These are phyloP conservation scores for Pemphredon lugubris DNA, from an alignment of 2,888 invertebrate species.

Conservation along the genomic window DNA sequence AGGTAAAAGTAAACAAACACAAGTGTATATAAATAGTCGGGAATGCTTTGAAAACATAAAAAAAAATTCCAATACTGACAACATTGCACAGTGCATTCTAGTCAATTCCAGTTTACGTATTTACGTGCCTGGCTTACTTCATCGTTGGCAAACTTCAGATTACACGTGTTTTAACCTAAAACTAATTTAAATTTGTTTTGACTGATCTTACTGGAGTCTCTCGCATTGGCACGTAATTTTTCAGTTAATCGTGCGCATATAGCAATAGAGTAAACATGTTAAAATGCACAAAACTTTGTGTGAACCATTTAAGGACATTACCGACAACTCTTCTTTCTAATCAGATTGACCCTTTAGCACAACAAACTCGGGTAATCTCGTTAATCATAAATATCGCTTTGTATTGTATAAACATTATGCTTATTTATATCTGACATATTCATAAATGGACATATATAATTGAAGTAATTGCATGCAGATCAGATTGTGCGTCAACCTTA, in stretches of 20 bases:
- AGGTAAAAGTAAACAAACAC: too few species aligned
- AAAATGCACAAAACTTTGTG: conserved; percentile 3
- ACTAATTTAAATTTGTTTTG: neutral
- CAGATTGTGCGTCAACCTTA: neutral
- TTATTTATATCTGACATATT: neutral
- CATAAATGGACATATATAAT: neutral
- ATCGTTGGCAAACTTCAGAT: too few species aligned
- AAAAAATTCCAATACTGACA: too few species aligned
- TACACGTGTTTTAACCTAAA: neutral
- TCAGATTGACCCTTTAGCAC: conserved; percentile 29
- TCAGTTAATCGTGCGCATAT: too few species aligned
- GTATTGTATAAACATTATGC: neutral
- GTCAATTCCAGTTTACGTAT: too few species aligned
- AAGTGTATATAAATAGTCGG: too few species aligned
- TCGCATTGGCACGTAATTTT: neutral
- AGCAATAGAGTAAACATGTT: conserved; percentile 35
- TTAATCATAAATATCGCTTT: neutral
- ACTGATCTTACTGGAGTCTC: too few species aligned
- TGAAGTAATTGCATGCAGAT: neutral
- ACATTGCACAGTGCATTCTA: too few species aligned
- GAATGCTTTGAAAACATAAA: too few species aligned
- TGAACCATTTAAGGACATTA: conserved; percentile 29
- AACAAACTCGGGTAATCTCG: conserved; percentile 55
- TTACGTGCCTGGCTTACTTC: too few species aligned
- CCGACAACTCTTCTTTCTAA: conserved; percentile 19